These are phyloP conservation scores for Spatulosminthurus flaviceps DNA, from an alignment of 2,888 invertebrate species.

Conservation along the genomic window DNA sequence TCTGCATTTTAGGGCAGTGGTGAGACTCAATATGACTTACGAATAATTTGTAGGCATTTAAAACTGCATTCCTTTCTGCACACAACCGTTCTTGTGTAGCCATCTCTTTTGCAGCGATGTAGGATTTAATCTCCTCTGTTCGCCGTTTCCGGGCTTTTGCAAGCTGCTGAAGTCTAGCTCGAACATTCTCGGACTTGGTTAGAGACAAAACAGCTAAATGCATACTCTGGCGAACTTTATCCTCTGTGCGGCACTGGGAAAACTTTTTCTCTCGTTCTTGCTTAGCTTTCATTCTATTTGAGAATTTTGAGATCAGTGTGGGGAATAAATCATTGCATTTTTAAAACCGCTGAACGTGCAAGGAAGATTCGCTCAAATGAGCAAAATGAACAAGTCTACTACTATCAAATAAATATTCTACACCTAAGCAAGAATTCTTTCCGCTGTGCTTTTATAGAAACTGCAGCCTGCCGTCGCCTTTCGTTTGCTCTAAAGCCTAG, in stretches of 20 bases:
- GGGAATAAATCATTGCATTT: too few species aligned
- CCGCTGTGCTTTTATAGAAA: background rate
- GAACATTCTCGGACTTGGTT: background rate
- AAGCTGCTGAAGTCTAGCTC: background rate
- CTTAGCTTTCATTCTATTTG: background rate
- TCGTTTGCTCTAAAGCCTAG: background rate
- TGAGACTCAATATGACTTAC: too few species aligned
- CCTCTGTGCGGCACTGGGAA: background rate
- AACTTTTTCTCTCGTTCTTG: background rate
- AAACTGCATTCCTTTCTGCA: background rate
- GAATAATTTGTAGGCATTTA: constrained; percentile 1
- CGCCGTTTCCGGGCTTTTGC: background rate
- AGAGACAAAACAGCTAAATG: background rate
- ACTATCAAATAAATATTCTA: background rate
- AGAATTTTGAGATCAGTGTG: background rate
- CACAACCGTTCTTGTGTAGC: background rate
- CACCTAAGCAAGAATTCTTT: constrained; percentile 24
- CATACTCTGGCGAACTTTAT: background rate
- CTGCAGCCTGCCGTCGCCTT: background rate
- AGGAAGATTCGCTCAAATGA: too few species aligned
- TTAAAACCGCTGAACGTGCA: too few species aligned
- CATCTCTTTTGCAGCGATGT: background rate
- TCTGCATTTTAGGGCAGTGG: background rate
- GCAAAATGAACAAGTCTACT: background rate
- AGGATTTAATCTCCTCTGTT: background rate